Evolutionary conservation across 2,888 invertebrate species (phyloP).

Genomic region (Neoascia interrupta): DNA sequence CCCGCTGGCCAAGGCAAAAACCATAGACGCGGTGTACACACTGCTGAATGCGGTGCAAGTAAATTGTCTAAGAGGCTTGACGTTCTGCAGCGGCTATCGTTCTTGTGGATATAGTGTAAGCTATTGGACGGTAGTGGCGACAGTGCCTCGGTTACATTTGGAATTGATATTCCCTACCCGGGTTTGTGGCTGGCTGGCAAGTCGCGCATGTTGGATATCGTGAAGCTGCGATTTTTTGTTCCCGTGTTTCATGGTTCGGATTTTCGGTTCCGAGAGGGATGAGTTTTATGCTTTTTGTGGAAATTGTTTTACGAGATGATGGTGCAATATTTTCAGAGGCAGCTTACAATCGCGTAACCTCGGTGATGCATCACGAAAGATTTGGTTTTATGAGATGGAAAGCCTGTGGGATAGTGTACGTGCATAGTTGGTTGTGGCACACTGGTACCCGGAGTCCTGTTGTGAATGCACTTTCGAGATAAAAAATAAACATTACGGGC

Average conservation of each 20-base stretch:
- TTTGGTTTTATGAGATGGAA: slow-evolving; percentile 28
- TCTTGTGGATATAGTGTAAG: not conserved
- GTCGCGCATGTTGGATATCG: too few species aligned
- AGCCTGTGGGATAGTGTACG: not conserved
- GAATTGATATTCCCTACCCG: slow-evolving; percentile 26
- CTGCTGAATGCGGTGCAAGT: slow-evolving; percentile 36
- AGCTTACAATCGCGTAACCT: slow-evolving; percentile 49
- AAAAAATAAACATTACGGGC: too few species aligned
- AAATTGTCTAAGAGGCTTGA: slow-evolving; percentile 2
- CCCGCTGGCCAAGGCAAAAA: slow-evolving; percentile 31
- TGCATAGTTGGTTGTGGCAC: not conserved
- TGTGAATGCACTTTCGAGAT: slow-evolving; percentile 30
- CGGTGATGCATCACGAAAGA: slow-evolving; percentile 42
- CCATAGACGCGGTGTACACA: slow-evolving; percentile 26
- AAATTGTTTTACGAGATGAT: slow-evolving; percentile 55
- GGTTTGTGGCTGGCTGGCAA: too few species aligned
- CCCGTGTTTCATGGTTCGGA: not conserved
- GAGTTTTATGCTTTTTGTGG: too few species aligned
- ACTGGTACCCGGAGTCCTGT: not conserved
- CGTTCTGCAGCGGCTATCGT: not conserved
- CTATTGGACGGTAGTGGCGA: slow-evolving; percentile 3
- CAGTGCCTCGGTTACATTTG: slow-evolving; percentile 11
- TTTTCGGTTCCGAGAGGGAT: not conserved
- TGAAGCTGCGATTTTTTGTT: too few species aligned
- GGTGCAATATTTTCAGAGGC: slow-evolving; percentile 47